Evolutionary conservation across 2,797 vertebrate species (phyloP), one percentile per base, ranked within the genome.

Genomic region (Poeciliopsis paucimaculata): DNA sequence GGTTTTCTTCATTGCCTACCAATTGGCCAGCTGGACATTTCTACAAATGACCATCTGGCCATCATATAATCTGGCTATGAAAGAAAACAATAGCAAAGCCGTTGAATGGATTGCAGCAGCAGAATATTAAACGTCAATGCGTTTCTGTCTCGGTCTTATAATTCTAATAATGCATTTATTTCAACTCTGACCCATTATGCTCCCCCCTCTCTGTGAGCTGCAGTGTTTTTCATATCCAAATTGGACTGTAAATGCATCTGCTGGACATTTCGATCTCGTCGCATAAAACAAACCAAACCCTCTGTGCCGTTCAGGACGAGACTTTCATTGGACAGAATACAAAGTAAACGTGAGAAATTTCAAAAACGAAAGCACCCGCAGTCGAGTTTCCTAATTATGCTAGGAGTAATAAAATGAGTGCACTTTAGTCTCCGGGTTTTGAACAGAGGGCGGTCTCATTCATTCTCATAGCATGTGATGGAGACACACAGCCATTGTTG

Each of bases 401-500:
- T 31, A 8, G 53, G 9, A 51, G 11, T 66, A 11, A 66, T 46
- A 74, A 12, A 76, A 55, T 64, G 26, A 43, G 75, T 15, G 15
- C 36, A 53, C 23, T 49, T 55, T 60, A 18, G 41, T 46, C 26
- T 71, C 20, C 53, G 68, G 28, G 28, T 41, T 78, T 76, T 81
- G 39, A 83, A 71, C 76, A 73, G 46, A 39, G 41, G 78, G 75
- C 34, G 36, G 53, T 43, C 13, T 84, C 39, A 57, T 26, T 53
- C 49, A 1, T 20, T 45, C 34, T 20, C 47, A 64, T 81, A 47
- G 71, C 64, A 78, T 49, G 82, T 77, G 79, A 74, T 46, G 68
- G 31, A 78, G 53, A 81, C 81, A 76, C 51, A 76, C 53, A 84
- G 80, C 68, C 28, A 72, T 60, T 31, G 18, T 72, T 72, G 78